phyloP scores from a whole-genome alignment of 2,797 vertebrate species.

The Carapus acus region DNA sequence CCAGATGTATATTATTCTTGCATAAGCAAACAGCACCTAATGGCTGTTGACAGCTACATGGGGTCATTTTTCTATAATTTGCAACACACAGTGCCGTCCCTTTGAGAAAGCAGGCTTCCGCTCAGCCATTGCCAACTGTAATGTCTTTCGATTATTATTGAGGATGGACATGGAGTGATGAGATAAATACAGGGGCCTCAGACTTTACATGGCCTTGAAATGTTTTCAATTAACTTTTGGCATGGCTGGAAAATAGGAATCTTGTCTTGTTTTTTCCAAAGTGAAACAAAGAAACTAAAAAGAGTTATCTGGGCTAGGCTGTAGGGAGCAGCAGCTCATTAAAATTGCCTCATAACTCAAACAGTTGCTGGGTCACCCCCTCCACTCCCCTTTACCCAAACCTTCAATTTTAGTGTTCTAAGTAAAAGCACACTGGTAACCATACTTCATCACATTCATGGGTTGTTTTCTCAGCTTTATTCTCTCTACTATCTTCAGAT shows the following conservation, averaged over 20 bases:
- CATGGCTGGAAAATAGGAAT: slow-evolving; percentile 80
- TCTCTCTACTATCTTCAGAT: too few relatives aligned
- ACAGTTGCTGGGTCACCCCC: slow-evolving; percentile 72
- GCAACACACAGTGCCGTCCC: slow-evolving; percentile 44
- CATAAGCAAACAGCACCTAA: not conserved
- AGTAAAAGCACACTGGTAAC: slow-evolving; percentile 19
- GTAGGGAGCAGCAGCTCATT: slow-evolving; percentile 79
- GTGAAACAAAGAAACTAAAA: slow-evolving; percentile 84
- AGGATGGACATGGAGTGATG: slow-evolving; percentile 81
- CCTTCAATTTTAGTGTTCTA: slow-evolving; percentile 19
- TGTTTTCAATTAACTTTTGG: slow-evolving; percentile 97
- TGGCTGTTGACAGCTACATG: slow-evolving; percentile 14
- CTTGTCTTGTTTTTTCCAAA: slow-evolving; percentile 75
- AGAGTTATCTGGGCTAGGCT: slow-evolving; percentile 50
- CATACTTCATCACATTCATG: not conserved
- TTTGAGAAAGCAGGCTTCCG: slow-evolving; percentile 73
- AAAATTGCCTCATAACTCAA: slow-evolving; percentile 84
- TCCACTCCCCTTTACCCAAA: too few relatives aligned
- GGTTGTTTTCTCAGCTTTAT: too few relatives aligned
- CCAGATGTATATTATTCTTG: too few relatives aligned
- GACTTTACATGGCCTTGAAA: slow-evolving; percentile 69
- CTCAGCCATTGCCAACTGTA: slow-evolving; percentile 83
- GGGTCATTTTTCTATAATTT: slow-evolving; percentile 32
- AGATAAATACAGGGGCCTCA: slow-evolving; percentile 64
- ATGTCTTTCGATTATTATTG: slow-evolving; percentile 77